Conservation (phyloP, 2,888 invertebrate genomes). For the Coronaproctus castanopsis region DNA sequence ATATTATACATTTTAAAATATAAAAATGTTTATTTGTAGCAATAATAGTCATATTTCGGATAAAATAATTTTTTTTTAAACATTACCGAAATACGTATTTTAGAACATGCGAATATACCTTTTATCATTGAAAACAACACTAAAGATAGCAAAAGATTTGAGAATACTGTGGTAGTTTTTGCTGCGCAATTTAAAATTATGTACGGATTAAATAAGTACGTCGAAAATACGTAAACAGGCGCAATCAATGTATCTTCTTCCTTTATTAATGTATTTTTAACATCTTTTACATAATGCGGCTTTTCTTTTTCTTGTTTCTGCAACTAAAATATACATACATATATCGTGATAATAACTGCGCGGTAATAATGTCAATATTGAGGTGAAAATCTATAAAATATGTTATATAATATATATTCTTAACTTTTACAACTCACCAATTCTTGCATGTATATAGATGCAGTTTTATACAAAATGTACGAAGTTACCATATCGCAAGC, state of each 20-base stretch:
- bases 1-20: no score
- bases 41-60: no score
- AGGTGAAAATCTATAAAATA: neutral
- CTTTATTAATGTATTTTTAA: conserved; percentile 32
- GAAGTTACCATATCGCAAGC: conserved; percentile 57
- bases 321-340: conserved; percentile 26
- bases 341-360: neutral
- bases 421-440: conserved; percentile 27
- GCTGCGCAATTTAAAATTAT: conserved; percentile 69
- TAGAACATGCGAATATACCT: conserved; percentile 28
- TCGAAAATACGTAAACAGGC: conserved; percentile 48
- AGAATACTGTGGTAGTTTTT: conserved; percentile 72
- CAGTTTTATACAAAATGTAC: conserved; percentile 45
- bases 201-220: conserved; percentile 77
- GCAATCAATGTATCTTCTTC: conserved; percentile 37
- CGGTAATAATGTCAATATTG: neutral
- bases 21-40: no score
- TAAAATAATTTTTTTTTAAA: no score
- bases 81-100: no score
- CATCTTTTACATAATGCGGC: conserved; percentile 36
- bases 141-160: conserved; percentile 58
- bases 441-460: conserved; percentile 42
- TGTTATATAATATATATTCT: conserved; percentile 1
- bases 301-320: conserved; percentile 33
- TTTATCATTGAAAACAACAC: conserved; percentile 48